These are phyloP conservation scores for Masticophis lateralis DNA, from an alignment of 2,797 vertebrate species.

Conservation along the genomic window DNA sequence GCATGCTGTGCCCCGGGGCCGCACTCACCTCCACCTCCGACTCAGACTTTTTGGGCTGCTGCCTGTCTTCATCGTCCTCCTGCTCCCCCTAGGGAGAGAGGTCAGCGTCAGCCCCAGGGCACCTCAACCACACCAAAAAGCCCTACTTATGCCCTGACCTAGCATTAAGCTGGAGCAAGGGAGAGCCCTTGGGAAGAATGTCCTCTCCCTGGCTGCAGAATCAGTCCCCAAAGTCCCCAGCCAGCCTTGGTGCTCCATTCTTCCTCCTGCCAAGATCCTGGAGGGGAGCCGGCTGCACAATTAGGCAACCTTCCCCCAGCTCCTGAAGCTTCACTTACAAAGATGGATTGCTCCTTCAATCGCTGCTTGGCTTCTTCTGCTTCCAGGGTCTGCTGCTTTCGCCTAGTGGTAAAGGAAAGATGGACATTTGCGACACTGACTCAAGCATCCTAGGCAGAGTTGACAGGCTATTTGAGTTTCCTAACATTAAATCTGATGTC, in stretches of 20 bases:
- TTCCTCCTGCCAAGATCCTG: constrained; percentile 17
- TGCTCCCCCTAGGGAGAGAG: constrained; percentile 79
- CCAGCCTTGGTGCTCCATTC: constrained; percentile 5
- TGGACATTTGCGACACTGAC: background rate
- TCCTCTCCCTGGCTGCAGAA: constrained; percentile 2
- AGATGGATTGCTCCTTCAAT: constrained; percentile 79
- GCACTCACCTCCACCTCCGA: constrained; percentile 88
- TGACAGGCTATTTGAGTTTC: background rate
- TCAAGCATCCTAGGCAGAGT: background rate
- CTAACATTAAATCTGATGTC: background rate
- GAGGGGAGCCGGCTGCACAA: constrained; percentile 7
- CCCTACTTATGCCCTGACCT: background rate
- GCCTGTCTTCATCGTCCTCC: constrained; percentile 76
- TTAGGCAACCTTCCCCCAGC: background rate
- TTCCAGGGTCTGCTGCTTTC: constrained; percentile 86
- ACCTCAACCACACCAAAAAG: constrained; percentile 34
- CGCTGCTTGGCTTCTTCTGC: constrained; percentile 87
- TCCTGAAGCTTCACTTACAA: constrained; percentile 75
- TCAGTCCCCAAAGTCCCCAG: background rate
- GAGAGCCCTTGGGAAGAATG: background rate
- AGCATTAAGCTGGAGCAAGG: constrained; percentile 4
- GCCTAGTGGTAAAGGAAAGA: constrained; percentile 57
- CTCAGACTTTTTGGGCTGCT: constrained; percentile 86
- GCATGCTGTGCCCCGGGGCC: background rate
- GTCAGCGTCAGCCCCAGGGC: constrained; percentile 41